Percentiles rank a stretch among this genome's conserved stretches.
Evolutionary conservation across 2,888 invertebrate species (phyloP).

Genomic region (Philereme vetulata): DNA sequence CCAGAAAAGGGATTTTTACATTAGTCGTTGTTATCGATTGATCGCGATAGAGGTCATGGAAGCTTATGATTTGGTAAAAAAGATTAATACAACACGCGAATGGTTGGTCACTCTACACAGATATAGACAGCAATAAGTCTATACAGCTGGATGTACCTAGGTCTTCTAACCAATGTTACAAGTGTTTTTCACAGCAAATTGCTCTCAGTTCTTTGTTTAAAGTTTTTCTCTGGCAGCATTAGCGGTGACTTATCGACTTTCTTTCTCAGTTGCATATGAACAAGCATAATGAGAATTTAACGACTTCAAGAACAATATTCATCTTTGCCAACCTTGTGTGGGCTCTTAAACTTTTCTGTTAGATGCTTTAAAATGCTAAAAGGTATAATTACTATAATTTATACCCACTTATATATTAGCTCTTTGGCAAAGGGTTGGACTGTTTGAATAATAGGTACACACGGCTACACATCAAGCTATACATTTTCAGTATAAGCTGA

Average conservation of each 20-base stretch:
- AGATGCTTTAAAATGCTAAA: too few relatives aligned
- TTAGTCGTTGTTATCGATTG: slow-evolving; percentile 6
- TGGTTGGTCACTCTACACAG: too few relatives aligned
- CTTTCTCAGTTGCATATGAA: slow-evolving; percentile 13
- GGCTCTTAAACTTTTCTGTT: too few relatives aligned
- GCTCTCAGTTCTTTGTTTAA: slow-evolving; percentile 13
- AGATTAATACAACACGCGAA: too few relatives aligned
- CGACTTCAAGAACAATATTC: slow-evolving; percentile 21
- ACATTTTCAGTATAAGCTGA: too few relatives aligned
- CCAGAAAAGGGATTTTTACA: slow-evolving; percentile 4
- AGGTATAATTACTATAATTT: too few relatives aligned
- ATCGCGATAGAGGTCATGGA: not conserved
- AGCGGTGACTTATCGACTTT: slow-evolving; percentile 15
- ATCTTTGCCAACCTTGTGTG: not conserved
- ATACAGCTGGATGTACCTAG: not conserved
- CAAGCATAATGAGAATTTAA: slow-evolving; percentile 21
- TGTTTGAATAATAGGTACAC: too few relatives aligned
- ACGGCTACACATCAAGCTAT: too few relatives aligned
- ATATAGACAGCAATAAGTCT: too few relatives aligned
- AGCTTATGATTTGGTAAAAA: too few relatives aligned
- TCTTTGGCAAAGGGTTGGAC: too few relatives aligned
- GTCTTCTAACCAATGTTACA: not conserved
- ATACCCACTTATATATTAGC: too few relatives aligned
- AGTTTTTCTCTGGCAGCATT: slow-evolving; percentile 14
- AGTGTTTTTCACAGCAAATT: slow-evolving; percentile 8